Evolutionary conservation across 2,888 invertebrate species (phyloP).

Genomic region (Tricholauxania praeusta): DNA sequence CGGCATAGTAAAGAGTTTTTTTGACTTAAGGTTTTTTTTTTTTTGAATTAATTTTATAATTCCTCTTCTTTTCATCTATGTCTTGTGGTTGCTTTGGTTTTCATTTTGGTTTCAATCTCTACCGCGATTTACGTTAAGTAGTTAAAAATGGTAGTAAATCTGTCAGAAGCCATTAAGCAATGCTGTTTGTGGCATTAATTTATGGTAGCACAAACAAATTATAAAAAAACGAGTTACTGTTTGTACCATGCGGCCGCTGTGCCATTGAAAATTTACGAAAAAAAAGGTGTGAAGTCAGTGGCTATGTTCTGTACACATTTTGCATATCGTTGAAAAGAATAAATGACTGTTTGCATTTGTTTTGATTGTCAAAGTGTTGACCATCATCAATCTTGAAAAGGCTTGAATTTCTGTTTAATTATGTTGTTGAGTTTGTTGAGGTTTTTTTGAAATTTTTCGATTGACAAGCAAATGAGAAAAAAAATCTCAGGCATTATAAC

Average conservation of each 20-base stretch:
- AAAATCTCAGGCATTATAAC: too few relatives aligned
- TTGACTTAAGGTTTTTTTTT: background rate
- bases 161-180: conserved; percentile 38
- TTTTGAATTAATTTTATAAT: conserved; percentile 6
- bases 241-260: too few relatives aligned
- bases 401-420: too few relatives aligned
- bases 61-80: too few relatives aligned
- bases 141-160: conserved; percentile 41
- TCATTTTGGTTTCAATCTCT: conserved; percentile 2
- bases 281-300: conserved; percentile 33
- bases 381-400: conserved; percentile 23
- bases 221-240: too few relatives aligned
- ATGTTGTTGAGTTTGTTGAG: too few relatives aligned
- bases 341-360: conserved; percentile 26
- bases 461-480: too few relatives aligned
- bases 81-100: background rate
- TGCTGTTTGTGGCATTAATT: conserved; percentile 19
- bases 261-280: background rate
- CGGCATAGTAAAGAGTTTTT: background rate
- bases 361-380: conserved; percentile 24
- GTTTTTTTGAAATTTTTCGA: too few relatives aligned
- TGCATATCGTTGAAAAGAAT: conserved; percentile 15
- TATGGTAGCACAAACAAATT: background rate
- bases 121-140: conserved; percentile 39
- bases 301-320: background rate